These are phyloP conservation scores for Sylvilagus floridanus DNA, from an alignment of 2,797 vertebrate genomes.

Conservation along the genomic window DNA sequence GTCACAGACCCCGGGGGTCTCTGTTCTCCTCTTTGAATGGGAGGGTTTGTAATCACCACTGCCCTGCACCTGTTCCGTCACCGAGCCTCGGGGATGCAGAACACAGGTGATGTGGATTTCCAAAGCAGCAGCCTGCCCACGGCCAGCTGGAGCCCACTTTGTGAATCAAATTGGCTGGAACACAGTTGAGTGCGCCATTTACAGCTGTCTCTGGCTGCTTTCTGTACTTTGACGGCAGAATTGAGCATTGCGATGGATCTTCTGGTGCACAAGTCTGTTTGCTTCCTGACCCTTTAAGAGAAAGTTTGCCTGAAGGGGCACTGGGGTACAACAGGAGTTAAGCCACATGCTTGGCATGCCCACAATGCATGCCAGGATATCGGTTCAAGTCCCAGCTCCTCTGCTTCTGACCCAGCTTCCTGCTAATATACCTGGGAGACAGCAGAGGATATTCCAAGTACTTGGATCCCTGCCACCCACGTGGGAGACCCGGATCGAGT, in stretches of 20 bases:
- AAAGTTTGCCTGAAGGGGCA: not conserved
- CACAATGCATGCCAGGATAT: no score
- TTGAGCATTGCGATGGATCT: not conserved
- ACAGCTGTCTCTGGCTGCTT: accelerated
- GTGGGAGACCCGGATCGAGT: no score
- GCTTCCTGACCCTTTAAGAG: not conserved
- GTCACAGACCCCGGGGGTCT: not conserved
- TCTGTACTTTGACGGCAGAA: not conserved
- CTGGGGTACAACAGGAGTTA: no score
- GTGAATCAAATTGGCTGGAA: not conserved
- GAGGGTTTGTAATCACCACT: no score
- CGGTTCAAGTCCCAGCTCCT: no score
- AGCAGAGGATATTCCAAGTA: no score
- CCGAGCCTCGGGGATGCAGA: not conserved
- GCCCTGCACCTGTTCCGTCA: not conserved
- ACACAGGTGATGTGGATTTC: not conserved
- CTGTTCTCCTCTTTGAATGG: no score
- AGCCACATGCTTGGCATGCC: no score
- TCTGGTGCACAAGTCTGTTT: no score
- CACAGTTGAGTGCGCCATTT: accelerated
- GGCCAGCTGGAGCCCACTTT: not conserved
- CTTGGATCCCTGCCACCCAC: no score
- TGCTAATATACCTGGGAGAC: no score
- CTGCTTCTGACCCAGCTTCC: no score
- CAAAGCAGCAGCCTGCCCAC: accelerated